Conservation (phyloP, 2,888 invertebrate genomes). For the Notodromas monacha region DNA sequence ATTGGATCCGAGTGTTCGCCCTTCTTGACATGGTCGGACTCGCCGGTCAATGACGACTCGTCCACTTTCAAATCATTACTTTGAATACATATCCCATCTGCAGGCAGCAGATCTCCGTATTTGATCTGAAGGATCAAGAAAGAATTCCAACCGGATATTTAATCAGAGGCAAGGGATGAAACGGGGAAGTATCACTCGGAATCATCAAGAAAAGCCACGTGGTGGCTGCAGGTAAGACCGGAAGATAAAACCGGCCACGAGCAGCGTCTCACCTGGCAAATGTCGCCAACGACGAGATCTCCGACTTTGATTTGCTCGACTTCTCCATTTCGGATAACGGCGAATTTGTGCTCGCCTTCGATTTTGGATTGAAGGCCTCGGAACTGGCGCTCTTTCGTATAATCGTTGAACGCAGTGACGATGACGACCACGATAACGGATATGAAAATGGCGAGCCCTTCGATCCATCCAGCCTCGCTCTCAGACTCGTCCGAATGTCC, state of each 20-base stretch:
- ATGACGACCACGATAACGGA: constrained; percentile 96
- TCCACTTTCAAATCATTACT: constrained; percentile 97
- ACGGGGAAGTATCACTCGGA: no score
- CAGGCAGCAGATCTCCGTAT: constrained; percentile 86
- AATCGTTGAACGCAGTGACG: constrained; percentile 98
- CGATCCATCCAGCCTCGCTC: constrained; percentile 85
- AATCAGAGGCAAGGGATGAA: no score
- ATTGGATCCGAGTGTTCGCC: constrained; percentile 73
- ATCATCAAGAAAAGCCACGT: no score
- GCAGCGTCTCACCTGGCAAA: constrained; percentile 69
- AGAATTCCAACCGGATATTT: no score
- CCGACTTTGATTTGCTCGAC: constrained; percentile 78
- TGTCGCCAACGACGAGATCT: constrained; percentile 91
- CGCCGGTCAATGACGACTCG: constrained; percentile 93
- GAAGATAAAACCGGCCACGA: no score
- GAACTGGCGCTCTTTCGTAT: constrained; percentile 97
- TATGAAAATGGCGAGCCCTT: constrained; percentile 91
- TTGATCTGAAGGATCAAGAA: no score
- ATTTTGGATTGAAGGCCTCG: constrained; percentile 87
- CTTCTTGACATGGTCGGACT: constrained; percentile 98
- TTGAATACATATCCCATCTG: constrained; percentile 87
- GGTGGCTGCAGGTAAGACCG: no score
- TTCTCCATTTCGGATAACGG: constrained; percentile 67
- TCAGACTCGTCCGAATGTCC: constrained; percentile 56
- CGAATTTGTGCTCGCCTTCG: constrained; percentile 94